Percentiles rank a stretch among this genome's conserved stretches.
These are phyloP conservation scores for Anolis sagrei DNA, from an alignment of 2,113 vertebrate species.

Conservation along the genomic window DNA sequence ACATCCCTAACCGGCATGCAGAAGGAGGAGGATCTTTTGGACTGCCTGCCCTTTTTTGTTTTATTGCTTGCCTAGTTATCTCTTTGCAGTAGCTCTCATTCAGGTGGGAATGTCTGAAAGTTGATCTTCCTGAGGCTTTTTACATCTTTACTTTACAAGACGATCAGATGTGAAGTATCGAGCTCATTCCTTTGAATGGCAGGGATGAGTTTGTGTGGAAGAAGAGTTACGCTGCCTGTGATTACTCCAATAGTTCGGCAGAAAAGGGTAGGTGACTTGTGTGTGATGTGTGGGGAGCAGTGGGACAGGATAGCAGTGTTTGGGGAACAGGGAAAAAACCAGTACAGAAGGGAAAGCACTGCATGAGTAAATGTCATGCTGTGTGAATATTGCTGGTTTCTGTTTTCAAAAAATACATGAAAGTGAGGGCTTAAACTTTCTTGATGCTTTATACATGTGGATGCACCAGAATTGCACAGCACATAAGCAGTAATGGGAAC, in stretches of 20 bases:
- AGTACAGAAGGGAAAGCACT: background rate
- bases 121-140: slow-evolving; percentile 45
- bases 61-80: slow-evolving; percentile 62
- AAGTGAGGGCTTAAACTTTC: background rate
- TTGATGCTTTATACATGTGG: background rate
- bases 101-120: slow-evolving; percentile 42
- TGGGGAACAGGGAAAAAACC: too few species aligned
- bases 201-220: slow-evolving; percentile 89
- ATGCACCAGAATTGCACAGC: background rate
- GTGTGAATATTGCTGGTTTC: background rate
- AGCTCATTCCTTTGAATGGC: slow-evolving; percentile 62
- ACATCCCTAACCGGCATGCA: slow-evolving; percentile 77
- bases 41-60: slow-evolving; percentile 54
- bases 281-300: background rate
- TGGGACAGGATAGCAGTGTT: background rate
- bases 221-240: slow-evolving; percentile 90
- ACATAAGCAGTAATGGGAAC: background rate
- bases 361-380: too few species aligned
- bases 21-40: slow-evolving; percentile 69
- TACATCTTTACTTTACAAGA: slow-evolving; percentile 60
- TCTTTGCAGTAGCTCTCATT: slow-evolving; percentile 50
- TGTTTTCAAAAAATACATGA: background rate
- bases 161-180: slow-evolving; percentile 58
- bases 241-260: slow-evolving; percentile 89
- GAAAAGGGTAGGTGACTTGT: slow-evolving; percentile 83